Base-by-base conservation (phyloP, 2,888 invertebrate species). In the Scotopteryx bipunctaria region DNA sequence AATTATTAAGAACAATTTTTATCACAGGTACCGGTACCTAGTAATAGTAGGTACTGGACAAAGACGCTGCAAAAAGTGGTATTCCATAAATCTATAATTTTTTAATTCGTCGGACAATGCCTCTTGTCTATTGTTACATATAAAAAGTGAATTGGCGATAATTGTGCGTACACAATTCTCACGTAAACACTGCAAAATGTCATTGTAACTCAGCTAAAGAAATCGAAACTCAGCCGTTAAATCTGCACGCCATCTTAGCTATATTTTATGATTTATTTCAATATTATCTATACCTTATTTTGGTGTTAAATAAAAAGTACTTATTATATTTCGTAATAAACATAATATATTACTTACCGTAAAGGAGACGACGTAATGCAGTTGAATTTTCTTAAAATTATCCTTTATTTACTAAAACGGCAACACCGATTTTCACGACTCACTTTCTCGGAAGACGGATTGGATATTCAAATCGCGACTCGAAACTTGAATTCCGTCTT, bases 391-490 rank as follows among this genome's bases (percentile, higher is more conserved):
- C 50, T 54, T 29, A 51, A 45, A 75, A 83, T 54, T 63, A 65
- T 84, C 81, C 81, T 70, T 73, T 63, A 65, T 62, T 67, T 72
- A 73, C 67, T 62, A 61, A 61, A 69, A 64, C 62, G 66, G 69
- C 67, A 75, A 72, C 78, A 81, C 78, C 78, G 76, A 61, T 70
- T 67, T 67, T 63, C 78, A 78, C 81, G 73, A 73, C 66, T 76
- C 86, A 85, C 84, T 83, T 73, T 74, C 73, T 73, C 66, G 63
- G 61, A 57, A 42, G 55, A 65, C 57, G 66, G 61, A 66, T 67
- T 64, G 61, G 65, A 42, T 55, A 55, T 71, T 68, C 61, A 58
- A 67, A 67, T 49, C 45, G 48, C 59, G 55, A 63, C 66, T 71
- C 66, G 71, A 57, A 59, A 57, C 60, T 71, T 62, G 59, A 64